Base-by-base conservation (phyloP, 2,888 invertebrate genomes). In the Habrosyne pyritoides region DNA sequence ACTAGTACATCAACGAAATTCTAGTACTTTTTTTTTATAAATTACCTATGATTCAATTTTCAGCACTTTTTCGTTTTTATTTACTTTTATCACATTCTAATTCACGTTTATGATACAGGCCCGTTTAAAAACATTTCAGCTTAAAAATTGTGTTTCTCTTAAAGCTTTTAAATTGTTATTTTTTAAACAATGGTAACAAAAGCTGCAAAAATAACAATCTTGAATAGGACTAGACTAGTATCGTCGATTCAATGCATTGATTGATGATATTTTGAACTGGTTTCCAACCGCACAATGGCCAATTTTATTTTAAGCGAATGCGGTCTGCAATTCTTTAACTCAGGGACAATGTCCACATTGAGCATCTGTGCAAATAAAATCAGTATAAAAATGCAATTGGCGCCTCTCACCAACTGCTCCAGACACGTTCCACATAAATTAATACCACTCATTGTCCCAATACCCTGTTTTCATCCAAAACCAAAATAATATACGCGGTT, bases 401-500 rank as follows among this genome's bases (percentile, higher is more conserved):
- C 42, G 42, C 42, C 42, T 18, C 42, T 42, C 42, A 8, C 42
- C 42, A 42, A 18, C 42, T 42, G 42, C 7, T 42, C 14, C 42
- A 8, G 8, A 18, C 42, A 42, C 42, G 42, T 42, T 42, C 18
- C 42, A 42, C 18, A 42, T 42, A 42, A 18, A 42, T 42, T 42
- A 42, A 42, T 42, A 18, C 42, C 42, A 8, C 42, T 4, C 42
- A 42, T 42, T 42, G 42, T 42, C 42, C 8, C 42, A 18, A 36
- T 36, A 36, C 36, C 14, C 36, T 18, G 42, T 18, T 42, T 33
- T 42, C 10, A 14, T 42, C 42, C 42, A 42, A 42, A 42, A 42
- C 42, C 42, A 42, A 12, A 18, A 42, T 42, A 42, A 42, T 18
- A 42, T 42, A 42, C 42, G 42, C 8, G 42, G 42, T 42, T 42